Evolutionary conservation across 2,797 vertebrate genomes (phyloP), one percentile per base, ranked within the genome.

Genomic region (Loris lydekkerianus): DNA sequence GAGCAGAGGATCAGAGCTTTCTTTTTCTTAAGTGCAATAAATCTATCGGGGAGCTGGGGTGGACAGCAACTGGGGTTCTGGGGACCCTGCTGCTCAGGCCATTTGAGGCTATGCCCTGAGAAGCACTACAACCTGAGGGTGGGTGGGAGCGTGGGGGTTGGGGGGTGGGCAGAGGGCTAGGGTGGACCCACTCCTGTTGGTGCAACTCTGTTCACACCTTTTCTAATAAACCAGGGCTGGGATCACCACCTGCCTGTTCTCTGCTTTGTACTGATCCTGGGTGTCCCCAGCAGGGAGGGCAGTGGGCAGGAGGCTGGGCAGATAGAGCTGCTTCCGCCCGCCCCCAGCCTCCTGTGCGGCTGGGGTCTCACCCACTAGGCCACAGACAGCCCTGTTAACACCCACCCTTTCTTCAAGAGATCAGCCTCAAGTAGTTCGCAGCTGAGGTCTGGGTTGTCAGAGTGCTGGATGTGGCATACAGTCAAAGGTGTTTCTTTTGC

Each of bases 11-110:
- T 37, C 60, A 80, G 93, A 97, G 96, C 98, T 97, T 97, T 97
- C 94, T 97, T 96, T 89, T 82, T 97, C 96, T 98, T 91, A 98
- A 98, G 98, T 98, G 98, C 98, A 98, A 98, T 98, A 98, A 97
- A 97, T 97, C 96, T 97, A 95, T 98, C 98, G 98, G 98, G 98
- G 98, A 98, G 97, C 97, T 91, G 84, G 77, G 96, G 91, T n/a
- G 31, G 78, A 82, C 91, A 84, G 93, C 77, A 53, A 81, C 23
- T 29, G 7, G 89, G 81, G n/a, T 11, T 76, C 84, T 27, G 63
- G 91, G 76, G 91, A 87, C 91, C 89, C 89, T 86, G 95, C 91
- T 91, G 75, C 80, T 87, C 40, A 8, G 85, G 94, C 86, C 88
- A 7, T 87, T 67, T 14, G 94, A 86, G 96, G 94, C 89, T 87